These are phyloP conservation scores for Gymnodraco acuticeps DNA, from an alignment of 2,797 vertebrate species.

Conservation along the genomic window DNA sequence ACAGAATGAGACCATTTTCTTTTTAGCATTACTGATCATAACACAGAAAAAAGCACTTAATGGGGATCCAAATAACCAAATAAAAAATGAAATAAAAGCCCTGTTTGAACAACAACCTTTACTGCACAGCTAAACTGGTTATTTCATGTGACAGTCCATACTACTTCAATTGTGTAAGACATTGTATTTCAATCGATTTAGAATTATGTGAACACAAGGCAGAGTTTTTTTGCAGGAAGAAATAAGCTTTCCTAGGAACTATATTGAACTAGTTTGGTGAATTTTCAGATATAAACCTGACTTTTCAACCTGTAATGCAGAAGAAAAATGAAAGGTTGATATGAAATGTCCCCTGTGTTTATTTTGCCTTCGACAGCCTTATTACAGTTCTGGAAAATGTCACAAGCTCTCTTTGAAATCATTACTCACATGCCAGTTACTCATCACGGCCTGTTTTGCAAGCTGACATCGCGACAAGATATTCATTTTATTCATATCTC, in stretches of 20 bases:
- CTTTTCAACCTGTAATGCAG: neutral
- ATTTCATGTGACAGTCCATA: too few species aligned
- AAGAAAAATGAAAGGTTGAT: neutral
- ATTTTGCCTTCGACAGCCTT: slow-evolving; percentile 14
- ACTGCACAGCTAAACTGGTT: too few species aligned
- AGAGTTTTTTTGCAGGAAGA: too few species aligned
- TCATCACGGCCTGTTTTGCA: slow-evolving; percentile 19
- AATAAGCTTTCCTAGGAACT: too few species aligned
- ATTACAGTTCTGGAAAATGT: slow-evolving; percentile 35
- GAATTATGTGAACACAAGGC: too few species aligned
- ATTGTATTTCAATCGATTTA: too few species aligned
- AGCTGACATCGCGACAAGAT: slow-evolving; percentile 32
- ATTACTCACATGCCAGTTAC: slow-evolving; percentile 36
- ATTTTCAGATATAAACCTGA: too few species aligned
- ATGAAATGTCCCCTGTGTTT: neutral
- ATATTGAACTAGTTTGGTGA: too few species aligned
- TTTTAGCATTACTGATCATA: neutral
- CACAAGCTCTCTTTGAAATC: neutral
- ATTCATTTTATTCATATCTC: slow-evolving; percentile 41
- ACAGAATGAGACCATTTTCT: neutral
- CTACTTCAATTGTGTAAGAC: too few species aligned
- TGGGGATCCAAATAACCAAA: neutral
- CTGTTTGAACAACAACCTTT: too few species aligned
- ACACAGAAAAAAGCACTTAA: neutral
- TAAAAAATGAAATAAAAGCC: neutral